phyloP scores from a whole-genome alignment of 2,113 vertebrate species.

The Cynocephalus volans region DNA sequence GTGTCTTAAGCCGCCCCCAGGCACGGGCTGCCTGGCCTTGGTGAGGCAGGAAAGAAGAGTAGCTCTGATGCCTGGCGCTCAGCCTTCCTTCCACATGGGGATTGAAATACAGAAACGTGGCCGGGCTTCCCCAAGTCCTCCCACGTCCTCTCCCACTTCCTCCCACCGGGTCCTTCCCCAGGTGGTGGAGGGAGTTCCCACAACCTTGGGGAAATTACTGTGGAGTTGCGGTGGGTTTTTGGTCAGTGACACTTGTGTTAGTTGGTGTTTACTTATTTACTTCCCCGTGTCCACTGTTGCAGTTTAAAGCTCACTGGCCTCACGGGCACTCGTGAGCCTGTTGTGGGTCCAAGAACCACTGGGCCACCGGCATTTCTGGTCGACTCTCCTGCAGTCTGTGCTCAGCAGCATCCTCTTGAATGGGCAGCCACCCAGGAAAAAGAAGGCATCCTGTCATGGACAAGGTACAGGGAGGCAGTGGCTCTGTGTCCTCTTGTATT shows the following conservation, averaged over 20 bases:
- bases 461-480: accelerated
- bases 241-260: accelerated
- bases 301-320: neutral
- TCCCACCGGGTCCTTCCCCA: neutral
- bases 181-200: neutral
- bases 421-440: neutral
- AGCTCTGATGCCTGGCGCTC: too few species aligned
- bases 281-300: neutral
- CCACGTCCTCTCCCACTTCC: too few species aligned
- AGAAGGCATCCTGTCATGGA: too few species aligned
- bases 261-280: neutral
- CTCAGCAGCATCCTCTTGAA: neutral
- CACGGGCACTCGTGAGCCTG: neutral
- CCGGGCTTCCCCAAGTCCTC: too few species aligned
- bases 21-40: too few species aligned
- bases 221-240: neutral
- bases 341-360: neutral
- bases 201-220: accelerated
- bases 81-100: too few species aligned
- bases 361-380: accelerated
- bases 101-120: too few species aligned
- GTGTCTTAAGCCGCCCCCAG: too few species aligned
- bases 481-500: neutral
- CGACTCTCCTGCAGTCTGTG: too few species aligned
- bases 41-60: too few species aligned